Conservation (phyloP, 2,888 invertebrate genomes). For the Trichacis sp. region DNA sequence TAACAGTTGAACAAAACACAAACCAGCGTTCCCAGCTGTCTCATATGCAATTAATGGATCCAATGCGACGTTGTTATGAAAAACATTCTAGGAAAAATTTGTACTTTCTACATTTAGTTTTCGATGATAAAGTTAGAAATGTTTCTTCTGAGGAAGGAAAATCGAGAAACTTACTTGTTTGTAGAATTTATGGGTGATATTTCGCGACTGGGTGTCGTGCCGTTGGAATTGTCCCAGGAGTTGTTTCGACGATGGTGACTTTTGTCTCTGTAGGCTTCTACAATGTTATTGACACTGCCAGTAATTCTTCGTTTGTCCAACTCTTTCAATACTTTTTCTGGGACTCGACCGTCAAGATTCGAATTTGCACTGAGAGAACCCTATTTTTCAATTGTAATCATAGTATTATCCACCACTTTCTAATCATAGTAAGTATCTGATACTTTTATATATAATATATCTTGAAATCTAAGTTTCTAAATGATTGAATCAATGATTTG, state of each 20-base stretch:
- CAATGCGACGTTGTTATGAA: neutral
- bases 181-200: constrained; percentile 49
- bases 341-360: constrained; percentile 70
- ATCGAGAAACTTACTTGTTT: constrained; percentile 48
- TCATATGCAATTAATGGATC: constrained; percentile 5
- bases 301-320: constrained; percentile 76
- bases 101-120: neutral
- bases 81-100: constrained; percentile 6
- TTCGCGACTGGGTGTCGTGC: constrained; percentile 51
- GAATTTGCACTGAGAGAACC: constrained; percentile 34
- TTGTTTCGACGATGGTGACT: constrained; percentile 62
- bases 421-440: no score
- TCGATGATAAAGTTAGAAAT: neutral
- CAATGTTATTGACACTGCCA: constrained; percentile 69
- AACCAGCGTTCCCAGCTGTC: constrained; percentile 8
- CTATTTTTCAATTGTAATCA: neutral
- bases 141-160: no score
- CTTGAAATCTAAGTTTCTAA: no score
- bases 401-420: neutral
- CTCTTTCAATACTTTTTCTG: constrained; percentile 77
- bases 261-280: constrained; percentile 61
- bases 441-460: no score
- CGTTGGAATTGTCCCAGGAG: constrained; percentile 64
- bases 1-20: constrained; percentile 1
- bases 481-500: no score